phyloP scores from a whole-genome alignment of 2,113 vertebrate species.

The Lynx canadensis region DNA sequence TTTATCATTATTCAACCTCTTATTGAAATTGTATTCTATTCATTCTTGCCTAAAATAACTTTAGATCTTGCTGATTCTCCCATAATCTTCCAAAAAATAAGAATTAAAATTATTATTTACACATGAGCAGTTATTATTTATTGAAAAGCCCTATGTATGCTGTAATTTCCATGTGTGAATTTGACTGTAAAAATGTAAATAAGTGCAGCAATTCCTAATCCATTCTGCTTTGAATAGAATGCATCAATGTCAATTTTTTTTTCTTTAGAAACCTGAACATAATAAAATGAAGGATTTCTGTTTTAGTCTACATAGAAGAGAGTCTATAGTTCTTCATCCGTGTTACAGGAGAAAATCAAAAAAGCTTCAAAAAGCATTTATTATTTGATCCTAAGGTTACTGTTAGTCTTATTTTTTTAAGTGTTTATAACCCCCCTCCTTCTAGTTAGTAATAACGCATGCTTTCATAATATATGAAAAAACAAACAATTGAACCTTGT shows the following conservation, averaged over 20 bases:
- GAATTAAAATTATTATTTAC: constrained; percentile 58
- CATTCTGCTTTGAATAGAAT: constrained; percentile 4
- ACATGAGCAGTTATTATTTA: constrained; percentile 4
- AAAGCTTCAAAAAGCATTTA: constrained; percentile 62
- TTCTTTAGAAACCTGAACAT: neutral
- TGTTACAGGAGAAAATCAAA: constrained; percentile 36
- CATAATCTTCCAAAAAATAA: constrained; percentile 45
- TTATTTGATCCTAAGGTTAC: constrained; percentile 73
- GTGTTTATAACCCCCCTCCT: constrained; percentile 49
- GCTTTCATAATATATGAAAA: constrained; percentile 47
- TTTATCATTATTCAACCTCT: constrained; percentile 46
- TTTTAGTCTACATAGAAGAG: neutral
- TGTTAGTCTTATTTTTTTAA: constrained; percentile 68
- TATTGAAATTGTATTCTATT: constrained; percentile 50
- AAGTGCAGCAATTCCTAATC: neutral
- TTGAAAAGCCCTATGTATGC: constrained; percentile 8
- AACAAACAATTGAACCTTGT: neutral
- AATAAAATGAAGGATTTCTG: constrained; percentile 3
- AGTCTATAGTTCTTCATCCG: neutral
- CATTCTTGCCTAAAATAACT: constrained; percentile 57
- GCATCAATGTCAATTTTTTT: neutral
- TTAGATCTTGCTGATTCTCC: constrained; percentile 38
- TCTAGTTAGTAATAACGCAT: constrained; percentile 34
- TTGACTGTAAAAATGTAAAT: constrained; percentile 54
- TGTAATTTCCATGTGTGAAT: constrained; percentile 35